A percentile compares a stretch with the other conserved stretches of the same genome.
phyloP scores from a whole-genome alignment of 2,888 invertebrate genomes.

The Ichneumoninae sp. region DNA sequence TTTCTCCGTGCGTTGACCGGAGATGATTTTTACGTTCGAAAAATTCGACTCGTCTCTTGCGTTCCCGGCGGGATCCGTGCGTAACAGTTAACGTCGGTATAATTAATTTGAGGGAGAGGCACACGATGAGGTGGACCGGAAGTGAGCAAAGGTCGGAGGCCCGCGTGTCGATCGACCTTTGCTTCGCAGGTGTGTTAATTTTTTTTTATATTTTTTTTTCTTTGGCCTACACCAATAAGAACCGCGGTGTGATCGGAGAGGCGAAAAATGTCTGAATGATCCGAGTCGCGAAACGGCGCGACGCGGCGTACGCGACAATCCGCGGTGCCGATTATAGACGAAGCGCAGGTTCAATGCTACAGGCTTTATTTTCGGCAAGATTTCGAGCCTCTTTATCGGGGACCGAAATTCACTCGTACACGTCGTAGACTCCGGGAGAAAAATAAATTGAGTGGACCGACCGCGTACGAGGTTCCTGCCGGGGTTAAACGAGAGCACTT shows the following conservation, averaged over 20 bases:
- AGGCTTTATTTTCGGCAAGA: conserved; percentile 23
- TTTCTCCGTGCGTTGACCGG: no score
- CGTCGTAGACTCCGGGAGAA: neutral
- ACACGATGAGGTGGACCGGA: conserved; percentile 25
- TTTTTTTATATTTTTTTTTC: no score
- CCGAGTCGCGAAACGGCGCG: no score
- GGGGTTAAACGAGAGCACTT: conserved; percentile 66
- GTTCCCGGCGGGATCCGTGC: neutral
- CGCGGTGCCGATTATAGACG: neutral
- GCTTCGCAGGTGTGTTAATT: conserved; percentile 8
- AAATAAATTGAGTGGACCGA: neutral
- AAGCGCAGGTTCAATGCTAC: conserved; percentile 30
- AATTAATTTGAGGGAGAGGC: conserved; percentile 25
- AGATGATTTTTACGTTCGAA: neutral
- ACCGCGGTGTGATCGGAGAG: neutral
- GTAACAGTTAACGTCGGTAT: conserved; percentile 19
- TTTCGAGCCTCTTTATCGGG: neutral
- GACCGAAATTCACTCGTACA: neutral
- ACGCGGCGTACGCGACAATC: no score
- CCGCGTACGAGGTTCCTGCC: conserved; percentile 26
- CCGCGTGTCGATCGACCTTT: conserved; percentile 39
- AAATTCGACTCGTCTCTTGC: neutral
- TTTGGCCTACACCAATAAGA: no score
- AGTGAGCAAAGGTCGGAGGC: conserved; percentile 38
- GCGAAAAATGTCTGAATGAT: no score